Percentiles rank a stretch among this genome's conserved stretches.
These are phyloP conservation scores for Capricornis sumatraensis DNA, from an alignment of 2,113 vertebrate species.

Conservation along the genomic window DNA sequence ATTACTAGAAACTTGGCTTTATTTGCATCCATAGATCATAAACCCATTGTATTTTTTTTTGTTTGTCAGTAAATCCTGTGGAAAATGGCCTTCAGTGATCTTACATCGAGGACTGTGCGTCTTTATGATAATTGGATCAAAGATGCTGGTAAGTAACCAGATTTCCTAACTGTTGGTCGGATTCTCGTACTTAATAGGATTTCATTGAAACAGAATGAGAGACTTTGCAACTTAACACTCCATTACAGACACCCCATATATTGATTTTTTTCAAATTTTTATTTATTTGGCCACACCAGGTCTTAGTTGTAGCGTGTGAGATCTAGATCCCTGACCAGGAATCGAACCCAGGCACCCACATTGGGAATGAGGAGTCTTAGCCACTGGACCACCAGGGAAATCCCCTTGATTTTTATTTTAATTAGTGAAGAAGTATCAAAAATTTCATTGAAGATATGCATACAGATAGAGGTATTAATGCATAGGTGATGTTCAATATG, in stretches of 20 bases:
- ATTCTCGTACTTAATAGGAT: neutral
- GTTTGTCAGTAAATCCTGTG: constrained; percentile 34
- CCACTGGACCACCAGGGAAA: neutral
- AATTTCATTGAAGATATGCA: neutral
- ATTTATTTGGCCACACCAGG: neutral
- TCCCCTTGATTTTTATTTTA: neutral
- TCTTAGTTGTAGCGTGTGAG: neutral
- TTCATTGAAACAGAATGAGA: constrained; percentile 19
- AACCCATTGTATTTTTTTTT: neutral
- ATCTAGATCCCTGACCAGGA: neutral
- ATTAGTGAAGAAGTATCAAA: neutral
- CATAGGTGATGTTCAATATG: neutral
- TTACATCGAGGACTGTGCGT: constrained; percentile 86
- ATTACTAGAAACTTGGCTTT: constrained; percentile 60
- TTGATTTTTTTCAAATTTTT: neutral
- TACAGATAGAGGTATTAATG: neutral
- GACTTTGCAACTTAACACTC: neutral
- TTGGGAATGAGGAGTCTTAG: neutral
- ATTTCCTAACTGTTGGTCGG: neutral
- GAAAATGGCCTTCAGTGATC: constrained; percentile 88
- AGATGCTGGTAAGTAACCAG: constrained; percentile 88
- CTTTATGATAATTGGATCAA: constrained; percentile 93
- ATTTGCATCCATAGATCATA: constrained; percentile 64
- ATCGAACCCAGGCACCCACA: neutral
- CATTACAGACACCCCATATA: neutral